Conservation (phyloP, 1,140 invertebrate species). For the Argopecten irradians region DNA sequence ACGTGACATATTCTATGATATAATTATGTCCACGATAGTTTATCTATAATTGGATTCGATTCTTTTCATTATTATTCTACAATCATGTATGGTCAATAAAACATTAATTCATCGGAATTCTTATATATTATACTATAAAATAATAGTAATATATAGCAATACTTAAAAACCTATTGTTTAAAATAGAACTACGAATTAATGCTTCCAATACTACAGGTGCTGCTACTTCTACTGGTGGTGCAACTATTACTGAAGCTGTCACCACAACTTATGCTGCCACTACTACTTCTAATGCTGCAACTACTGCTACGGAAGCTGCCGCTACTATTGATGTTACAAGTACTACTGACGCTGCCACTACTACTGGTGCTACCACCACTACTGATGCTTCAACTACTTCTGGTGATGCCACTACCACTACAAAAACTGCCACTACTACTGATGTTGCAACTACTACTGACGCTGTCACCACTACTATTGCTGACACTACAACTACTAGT, state of each 20-base stretch:
- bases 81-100: too few species aligned
- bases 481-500: slow-evolving; percentile 32
- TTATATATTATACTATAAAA: too few species aligned
- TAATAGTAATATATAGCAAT: too few species aligned
- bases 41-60: too few species aligned
- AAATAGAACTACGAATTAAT: too few species aligned
- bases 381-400: slow-evolving; percentile 31
- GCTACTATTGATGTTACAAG: slow-evolving; percentile 28
- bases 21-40: too few species aligned
- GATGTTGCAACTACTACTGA: slow-evolving; percentile 25
- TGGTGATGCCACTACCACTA: not conserved
- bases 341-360: slow-evolving; percentile 29
- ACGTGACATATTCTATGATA: too few species aligned
- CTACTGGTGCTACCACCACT: slow-evolving; percentile 25
- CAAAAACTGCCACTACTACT: slow-evolving; percentile 34
- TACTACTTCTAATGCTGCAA: slow-evolving; percentile 27
- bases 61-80: too few species aligned
- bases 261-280: slow-evolving; percentile 19
- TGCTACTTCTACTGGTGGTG: slow-evolving; percentile 26
- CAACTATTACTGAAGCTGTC: not conserved
- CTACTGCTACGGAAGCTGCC: slow-evolving; percentile 35
- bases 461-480: slow-evolving; percentile 28
- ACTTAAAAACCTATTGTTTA: too few species aligned
- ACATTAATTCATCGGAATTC: too few species aligned
- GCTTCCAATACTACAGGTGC: slow-evolving; percentile 26